A percentile compares a stretch with the other conserved stretches of the same genome.
Conservation (phyloP, 2,113 vertebrate species). For the Coryphaenoides rupestris region DNA sequence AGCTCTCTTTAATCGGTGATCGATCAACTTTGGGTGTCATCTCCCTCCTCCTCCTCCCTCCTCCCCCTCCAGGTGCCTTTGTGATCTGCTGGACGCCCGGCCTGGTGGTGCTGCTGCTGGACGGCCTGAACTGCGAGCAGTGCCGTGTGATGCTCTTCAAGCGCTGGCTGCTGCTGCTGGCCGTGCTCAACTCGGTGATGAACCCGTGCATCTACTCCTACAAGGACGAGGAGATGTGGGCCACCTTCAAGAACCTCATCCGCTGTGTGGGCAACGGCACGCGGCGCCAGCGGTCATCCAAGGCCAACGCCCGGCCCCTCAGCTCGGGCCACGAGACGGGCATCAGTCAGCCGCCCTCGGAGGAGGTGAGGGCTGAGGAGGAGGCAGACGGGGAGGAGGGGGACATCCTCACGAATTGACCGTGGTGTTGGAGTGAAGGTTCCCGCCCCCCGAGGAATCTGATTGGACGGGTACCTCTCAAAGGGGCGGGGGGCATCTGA, state of each 20-base stretch:
- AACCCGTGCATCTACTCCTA: conserved; percentile 98
- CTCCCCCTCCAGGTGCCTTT: conserved; percentile 81
- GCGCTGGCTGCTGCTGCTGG: conserved; percentile 90
- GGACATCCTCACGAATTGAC: background rate
- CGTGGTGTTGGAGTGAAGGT: too few species aligned
- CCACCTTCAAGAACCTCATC: conserved; percentile 87
- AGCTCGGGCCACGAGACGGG: conserved; percentile 72
- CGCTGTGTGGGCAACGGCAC: conserved; percentile 79
- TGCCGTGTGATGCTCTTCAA: conserved; percentile 84
- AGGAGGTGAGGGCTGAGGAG: conserved; percentile 57
- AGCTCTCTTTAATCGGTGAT: background rate
- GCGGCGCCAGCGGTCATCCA: conserved; percentile 75
- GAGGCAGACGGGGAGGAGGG: conserved; percentile 28
- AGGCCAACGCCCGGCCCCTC: conserved; percentile 75
- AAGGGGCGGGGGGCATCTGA: too few species aligned
- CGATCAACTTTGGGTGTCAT: too few species aligned
- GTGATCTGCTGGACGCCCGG: conserved; percentile 98
- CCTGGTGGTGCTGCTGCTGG: conserved; percentile 85
- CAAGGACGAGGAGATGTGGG: conserved; percentile 96
- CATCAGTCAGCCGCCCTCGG: conserved; percentile 58
- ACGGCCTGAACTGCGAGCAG: conserved; percentile 82
- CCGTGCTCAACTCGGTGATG: conserved; percentile 91
- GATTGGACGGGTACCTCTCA: too few species aligned
- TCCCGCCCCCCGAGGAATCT: too few species aligned
- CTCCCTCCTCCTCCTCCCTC: background rate